Base-by-base conservation (phyloP, 2,113 vertebrate genomes). In the Cyprinodon variegatus region DNA sequence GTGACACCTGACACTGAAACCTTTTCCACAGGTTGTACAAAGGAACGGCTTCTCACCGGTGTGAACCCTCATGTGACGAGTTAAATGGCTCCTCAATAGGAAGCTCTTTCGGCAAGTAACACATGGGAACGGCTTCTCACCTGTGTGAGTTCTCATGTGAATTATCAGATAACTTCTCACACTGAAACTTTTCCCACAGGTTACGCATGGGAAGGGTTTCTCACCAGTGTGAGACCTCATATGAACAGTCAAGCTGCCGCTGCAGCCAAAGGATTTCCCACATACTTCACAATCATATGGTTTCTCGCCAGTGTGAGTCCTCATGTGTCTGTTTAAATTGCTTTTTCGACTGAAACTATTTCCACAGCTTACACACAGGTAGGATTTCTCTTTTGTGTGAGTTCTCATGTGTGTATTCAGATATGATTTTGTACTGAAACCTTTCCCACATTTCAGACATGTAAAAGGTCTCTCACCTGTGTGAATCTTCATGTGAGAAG, bases 111-210 rank as follows among this genome's bases (percentile, higher is more conserved):
- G 15, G 40, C 62, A 64, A 6, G 62, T 64, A 15, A 64, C 15
- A 40, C 62, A 64, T 64, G 38, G 37, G 62, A 40, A 57, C 20
- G 50, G 50, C 17, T 57, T 57, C 50, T 57, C 50, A 57, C 50
- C 50, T 57, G 50, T 57, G 38, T 64, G 62, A 38, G 62, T 39
- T 20, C 62, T 36, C 38, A 64, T 64, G 38, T 64, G 62, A 40
- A 64, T 64, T 11, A 64, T 20, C 38, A 64, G 38, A 15, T 64
- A 40, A 40, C 62, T 40, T 64, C 39, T 64, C 9, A 64, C 37
- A 40, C 62, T 64, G 17, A 64, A 64, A 1, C 37, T 40, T 64
- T 64, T 64, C 14, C 62, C 62, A 64, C 62, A 64, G 62, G 62
- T 64, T 1, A 40, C 7, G 11, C 62, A 64, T 40, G 62, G 37